Percentiles rank a stretch among this genome's conserved stretches.
Evolutionary conservation across 2,797 vertebrate species (phyloP).

Genomic region (Chloroceryle inda): DNA sequence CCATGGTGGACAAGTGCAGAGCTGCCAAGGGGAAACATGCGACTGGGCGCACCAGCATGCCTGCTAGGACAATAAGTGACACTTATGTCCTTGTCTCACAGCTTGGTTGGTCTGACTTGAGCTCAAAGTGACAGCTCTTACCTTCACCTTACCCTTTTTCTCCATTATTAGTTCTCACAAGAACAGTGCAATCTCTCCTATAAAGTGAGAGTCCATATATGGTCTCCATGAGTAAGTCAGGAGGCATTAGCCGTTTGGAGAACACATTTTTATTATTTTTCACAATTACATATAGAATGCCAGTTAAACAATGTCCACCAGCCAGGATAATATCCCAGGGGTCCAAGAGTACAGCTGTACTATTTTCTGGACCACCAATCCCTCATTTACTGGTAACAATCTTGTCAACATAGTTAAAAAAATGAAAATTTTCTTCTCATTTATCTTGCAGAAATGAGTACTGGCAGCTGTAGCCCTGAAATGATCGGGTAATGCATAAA

Average conservation of each 20-base stretch:
- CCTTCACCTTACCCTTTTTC: background rate
- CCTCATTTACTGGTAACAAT: background rate
- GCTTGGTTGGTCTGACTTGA: background rate
- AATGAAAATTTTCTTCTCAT: background rate
- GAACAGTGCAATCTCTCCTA: background rate
- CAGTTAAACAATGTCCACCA: background rate
- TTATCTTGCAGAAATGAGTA: background rate
- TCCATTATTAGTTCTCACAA: background rate
- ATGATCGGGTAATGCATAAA: background rate
- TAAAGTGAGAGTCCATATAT: background rate
- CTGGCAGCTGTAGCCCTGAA: background rate
- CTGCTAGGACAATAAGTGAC: background rate
- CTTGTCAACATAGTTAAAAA: background rate
- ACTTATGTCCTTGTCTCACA: background rate
- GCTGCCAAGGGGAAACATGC: background rate
- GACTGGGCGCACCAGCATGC: rapidly evolving
- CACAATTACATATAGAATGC: background rate
- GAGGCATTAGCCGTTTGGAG: background rate
- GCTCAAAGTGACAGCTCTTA: background rate
- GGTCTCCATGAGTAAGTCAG: background rate
- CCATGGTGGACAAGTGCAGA: background rate
- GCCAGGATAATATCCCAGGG: background rate
- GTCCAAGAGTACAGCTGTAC: background rate
- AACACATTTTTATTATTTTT: background rate
- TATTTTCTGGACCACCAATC: background rate